These are phyloP conservation scores for Oryzias sinensis DNA, from an alignment of 2,797 vertebrate species.

Conservation along the genomic window DNA sequence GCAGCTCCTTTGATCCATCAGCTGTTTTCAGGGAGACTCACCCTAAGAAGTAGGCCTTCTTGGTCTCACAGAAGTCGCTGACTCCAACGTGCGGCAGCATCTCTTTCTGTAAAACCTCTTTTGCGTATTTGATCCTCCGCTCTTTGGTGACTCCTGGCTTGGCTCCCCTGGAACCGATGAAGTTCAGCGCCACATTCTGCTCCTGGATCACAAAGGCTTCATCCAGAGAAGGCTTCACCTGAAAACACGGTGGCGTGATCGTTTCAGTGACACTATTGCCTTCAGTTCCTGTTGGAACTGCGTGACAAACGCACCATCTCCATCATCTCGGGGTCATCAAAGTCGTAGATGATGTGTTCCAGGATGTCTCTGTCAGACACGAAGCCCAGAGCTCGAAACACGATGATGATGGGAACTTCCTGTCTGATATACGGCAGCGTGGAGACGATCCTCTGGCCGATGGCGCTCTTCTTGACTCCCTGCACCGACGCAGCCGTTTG, in stretches of 20 bases:
- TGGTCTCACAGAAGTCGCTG: constrained; percentile 98
- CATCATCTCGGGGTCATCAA: constrained; percentile 99
- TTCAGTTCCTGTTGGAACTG: not conserved
- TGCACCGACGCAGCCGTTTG: constrained; percentile 38
- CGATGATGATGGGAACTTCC: constrained; percentile 98
- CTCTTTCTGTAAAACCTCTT: constrained; percentile 97
- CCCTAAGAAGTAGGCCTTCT: constrained; percentile 98
- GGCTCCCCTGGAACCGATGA: constrained; percentile 96
- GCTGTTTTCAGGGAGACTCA: constrained; percentile 58
- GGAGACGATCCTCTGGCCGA: constrained; percentile 96
- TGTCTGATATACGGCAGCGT: constrained; percentile 96
- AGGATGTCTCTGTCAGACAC: constrained; percentile 97
- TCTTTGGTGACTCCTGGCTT: constrained; percentile 98
- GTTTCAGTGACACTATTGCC: no score
- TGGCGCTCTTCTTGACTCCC: constrained; percentile 98
- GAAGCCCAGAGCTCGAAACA: constrained; percentile 94
- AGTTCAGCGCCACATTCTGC: constrained; percentile 96
- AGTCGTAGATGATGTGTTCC: constrained; percentile 99
- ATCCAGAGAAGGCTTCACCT: constrained; percentile 89
- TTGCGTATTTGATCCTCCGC: constrained; percentile 96
- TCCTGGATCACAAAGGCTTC: constrained; percentile 98
- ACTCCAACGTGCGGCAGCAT: constrained; percentile 98
- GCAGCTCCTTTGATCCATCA: no score
- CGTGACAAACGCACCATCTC: constrained; percentile 85
- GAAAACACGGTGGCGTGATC: constrained; percentile 21